Evolutionary conservation across 2,888 invertebrate species (phyloP), one percentile per base, ranked within the genome.

Genomic region (Phrixothrix hirtus): DNA sequence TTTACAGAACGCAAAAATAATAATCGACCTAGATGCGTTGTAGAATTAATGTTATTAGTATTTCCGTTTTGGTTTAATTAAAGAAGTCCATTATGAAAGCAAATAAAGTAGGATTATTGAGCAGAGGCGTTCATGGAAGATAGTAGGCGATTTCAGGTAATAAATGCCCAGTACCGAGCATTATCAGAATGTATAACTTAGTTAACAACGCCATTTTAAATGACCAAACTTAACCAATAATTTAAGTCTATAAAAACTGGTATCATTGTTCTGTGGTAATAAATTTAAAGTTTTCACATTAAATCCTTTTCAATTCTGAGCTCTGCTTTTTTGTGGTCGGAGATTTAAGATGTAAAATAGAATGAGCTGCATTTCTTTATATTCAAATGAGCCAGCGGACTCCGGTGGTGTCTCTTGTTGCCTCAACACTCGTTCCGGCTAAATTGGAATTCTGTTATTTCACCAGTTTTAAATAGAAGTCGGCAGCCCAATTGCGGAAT

Each of bases 201-300:
- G 71, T 71, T 71, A 72, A 70, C 68, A 64, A 67, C 68, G 66
- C 67, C 64, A 65, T 68, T 69, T 69, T 66, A 71, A 72, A 72
- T 72, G 71, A 72, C 71, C 71, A 67, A 75, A 75, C 67, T 74
- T 74, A 71, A 69, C 73, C 73, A 74, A 76, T 76, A 75, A 75
- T 75, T 75, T 75, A 75, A 72, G 64, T 72, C 75, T 69, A 75
- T 75, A 75, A 75, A 75, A 75, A 75, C 73, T 73, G 67, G 71
- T 69, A 75, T 75, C 74, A 75, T 76, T 76, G 75, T 76, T 76
- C 75, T 76, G 70, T 61, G 65, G 70, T 70, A 63, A 74, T 76
- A 76, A 76, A 76, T 76, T 76, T 74, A 61, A 74, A 75, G 73
- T 76, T 76, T 76, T 70, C 74, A 75, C 76, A 75, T 76, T 75